Conservation (phyloP, 2,113 vertebrate genomes). For the Hypocryptadius cinnamomeus region DNA sequence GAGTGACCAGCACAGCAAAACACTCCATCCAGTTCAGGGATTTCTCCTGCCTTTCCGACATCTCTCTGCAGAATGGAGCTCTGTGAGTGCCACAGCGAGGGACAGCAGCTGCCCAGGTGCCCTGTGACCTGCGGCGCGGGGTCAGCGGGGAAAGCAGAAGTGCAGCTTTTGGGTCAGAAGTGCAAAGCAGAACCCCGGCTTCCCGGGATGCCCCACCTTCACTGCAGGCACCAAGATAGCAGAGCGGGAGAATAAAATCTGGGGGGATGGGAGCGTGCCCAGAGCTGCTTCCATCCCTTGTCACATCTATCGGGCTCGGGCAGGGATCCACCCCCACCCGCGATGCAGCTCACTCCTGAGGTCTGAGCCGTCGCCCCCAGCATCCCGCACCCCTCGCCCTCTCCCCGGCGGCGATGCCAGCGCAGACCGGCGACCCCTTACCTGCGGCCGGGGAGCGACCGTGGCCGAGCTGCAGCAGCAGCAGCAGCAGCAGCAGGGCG, state of each 20-base stretch:
- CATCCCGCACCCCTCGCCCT: background rate
- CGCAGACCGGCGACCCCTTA: constrained; percentile 21
- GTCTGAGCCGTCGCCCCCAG: no score
- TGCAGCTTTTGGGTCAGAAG: background rate
- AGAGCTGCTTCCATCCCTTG: background rate
- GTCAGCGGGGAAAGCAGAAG: background rate
- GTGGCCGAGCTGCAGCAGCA: background rate
- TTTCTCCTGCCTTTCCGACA: background rate
- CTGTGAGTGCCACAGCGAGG: background rate
- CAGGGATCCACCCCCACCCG: background rate
- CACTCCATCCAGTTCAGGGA: background rate
- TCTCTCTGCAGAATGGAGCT: background rate
- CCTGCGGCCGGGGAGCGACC: constrained; percentile 25
- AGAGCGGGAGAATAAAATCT: background rate
- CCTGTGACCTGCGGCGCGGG: background rate
- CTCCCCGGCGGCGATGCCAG: background rate
- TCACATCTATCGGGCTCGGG: background rate
- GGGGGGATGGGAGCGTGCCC: background rate
- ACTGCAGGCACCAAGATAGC: background rate
- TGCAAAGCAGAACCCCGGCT: background rate
- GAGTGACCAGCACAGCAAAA: background rate
- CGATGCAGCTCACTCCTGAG: background rate
- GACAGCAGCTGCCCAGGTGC: background rate
- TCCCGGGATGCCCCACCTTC: background rate
- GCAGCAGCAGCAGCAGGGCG: background rate